A percentile compares a stretch with the other conserved stretches of the same genome.
Evolutionary conservation across 2,888 invertebrate genomes (phyloP).

Genomic region (Bombylius discolor): DNA sequence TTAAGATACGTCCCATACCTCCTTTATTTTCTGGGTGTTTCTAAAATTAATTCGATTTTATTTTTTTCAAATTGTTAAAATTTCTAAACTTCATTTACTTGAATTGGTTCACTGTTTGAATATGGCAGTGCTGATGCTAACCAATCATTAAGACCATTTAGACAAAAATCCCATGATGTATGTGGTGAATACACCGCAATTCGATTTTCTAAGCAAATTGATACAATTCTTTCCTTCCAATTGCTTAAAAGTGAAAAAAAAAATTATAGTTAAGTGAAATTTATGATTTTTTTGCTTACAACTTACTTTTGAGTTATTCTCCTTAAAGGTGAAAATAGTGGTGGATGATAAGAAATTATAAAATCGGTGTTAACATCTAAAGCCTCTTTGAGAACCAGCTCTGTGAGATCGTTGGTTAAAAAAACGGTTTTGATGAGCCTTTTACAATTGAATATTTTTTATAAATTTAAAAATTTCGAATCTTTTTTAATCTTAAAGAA

Average conservation of each 20-base stretch:
- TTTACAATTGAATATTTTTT: not conserved
- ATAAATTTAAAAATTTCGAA: constrained; percentile 7
- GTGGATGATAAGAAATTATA: constrained; percentile 92
- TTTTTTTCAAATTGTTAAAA: not conserved
- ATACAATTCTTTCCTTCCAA: constrained; percentile 72
- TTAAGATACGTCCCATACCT: constrained; percentile 48
- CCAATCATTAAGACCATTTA: constrained; percentile 88
- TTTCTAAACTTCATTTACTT: constrained; percentile 3
- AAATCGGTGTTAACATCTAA: constrained; percentile 52
- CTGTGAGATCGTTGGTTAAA: constrained; percentile 86
- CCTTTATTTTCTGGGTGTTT: constrained; percentile 12
- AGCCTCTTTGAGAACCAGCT: constrained; percentile 75
- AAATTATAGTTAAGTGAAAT: no score
- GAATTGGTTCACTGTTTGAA: constrained; percentile 12
- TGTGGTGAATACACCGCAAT: constrained; percentile 91
- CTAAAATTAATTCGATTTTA: constrained; percentile 4
- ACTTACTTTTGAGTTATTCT: constrained; percentile 60
- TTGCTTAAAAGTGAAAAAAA: constrained; percentile 32
- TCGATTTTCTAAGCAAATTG: constrained; percentile 65
- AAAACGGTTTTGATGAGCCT: constrained; percentile 50
- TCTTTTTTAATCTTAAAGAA: not conserved
- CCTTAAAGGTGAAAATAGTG: constrained; percentile 77
- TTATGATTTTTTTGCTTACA: not conserved
- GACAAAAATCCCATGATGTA: constrained; percentile 74
- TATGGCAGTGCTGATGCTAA: constrained; percentile 43